phyloP scores from a whole-genome alignment of 1,140 invertebrate genomes.

The Drosophila nigromelanica region DNA sequence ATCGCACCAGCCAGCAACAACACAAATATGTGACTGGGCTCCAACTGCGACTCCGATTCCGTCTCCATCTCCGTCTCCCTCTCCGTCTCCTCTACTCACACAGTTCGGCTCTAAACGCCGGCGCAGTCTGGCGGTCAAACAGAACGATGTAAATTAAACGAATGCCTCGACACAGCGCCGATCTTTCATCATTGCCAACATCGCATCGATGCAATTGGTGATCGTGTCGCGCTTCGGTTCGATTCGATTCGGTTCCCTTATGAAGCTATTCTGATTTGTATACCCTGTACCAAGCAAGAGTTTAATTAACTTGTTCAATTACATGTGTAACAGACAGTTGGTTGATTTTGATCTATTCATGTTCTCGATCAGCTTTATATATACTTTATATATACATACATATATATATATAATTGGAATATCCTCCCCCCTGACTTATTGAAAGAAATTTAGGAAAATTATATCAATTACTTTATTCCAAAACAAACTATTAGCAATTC shows the following conservation, averaged over 20 bases:
- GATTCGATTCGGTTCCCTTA: constrained; percentile 21
- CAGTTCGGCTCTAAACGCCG: constrained; percentile 61
- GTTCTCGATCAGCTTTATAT: too few relatives aligned
- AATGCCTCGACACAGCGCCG: constrained; percentile 73
- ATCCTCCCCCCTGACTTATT: too few relatives aligned
- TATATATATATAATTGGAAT: too few relatives aligned
- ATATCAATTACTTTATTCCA: too few relatives aligned
- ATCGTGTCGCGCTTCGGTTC: constrained; percentile 9
- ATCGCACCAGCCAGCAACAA: constrained; percentile 60
- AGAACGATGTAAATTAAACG: constrained; percentile 78
- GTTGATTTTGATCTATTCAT: too few relatives aligned
- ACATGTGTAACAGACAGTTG: too few relatives aligned
- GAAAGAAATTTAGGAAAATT: too few relatives aligned
- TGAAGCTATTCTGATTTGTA: constrained; percentile 61
- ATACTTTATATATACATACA: too few relatives aligned
- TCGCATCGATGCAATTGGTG: constrained; percentile 33
- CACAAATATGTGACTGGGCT: constrained; percentile 53
- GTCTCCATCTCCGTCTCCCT: background rate
- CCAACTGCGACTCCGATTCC: constrained; percentile 3
- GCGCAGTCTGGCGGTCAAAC: constrained; percentile 63
- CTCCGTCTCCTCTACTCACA: too few relatives aligned
- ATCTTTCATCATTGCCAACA: constrained; percentile 69
- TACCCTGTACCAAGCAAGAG: constrained; percentile 9
- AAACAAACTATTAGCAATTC: too few relatives aligned
- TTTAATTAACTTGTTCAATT: background rate